Evolutionary conservation across 2,888 invertebrate genomes (phyloP), one percentile per base, ranked within the genome.

Genomic region (Brachyptera risi): DNA sequence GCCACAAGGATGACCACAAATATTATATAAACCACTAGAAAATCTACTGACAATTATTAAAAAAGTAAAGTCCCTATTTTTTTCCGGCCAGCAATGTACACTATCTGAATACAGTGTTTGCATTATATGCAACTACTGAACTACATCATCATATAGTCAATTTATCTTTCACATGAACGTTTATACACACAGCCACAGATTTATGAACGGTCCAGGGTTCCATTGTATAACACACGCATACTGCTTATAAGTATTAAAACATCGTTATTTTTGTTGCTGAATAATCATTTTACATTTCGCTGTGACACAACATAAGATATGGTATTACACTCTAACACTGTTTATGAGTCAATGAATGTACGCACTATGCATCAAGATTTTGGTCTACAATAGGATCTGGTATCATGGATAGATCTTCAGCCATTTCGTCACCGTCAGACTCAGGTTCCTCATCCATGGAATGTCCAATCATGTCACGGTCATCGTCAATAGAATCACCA

Each of bases 381-480:
- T 66, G 61, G 21, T 66, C 66, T 38, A 50, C 56, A 11, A 50
- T 59, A 1, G 54, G 19, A 17, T 66, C 66, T 11, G 65, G 65
- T 13, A 64, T 63, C 66, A 66, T 66, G 7, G 66, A 66, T 35
- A 66, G 61, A 35, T 66, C 66, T 54, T 66, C 63, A 3, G 66
- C 66, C 61, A 65, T 65, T 21, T 66, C 66, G 21, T 65, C 66
- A 9, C 59, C 63, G 13, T 66, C 66, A 4, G 64, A 60, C 3
- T 63, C 65, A 19, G 61, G 44, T 21, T 58, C 58, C 19, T 58
- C 63, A 15, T 56, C 58, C 17, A 51, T 50, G 3, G 50, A 59
- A 26, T 59, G 63, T 11, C 58, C 65, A n/a, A 58, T 56, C 44
- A 42, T 24, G 24, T 58, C 47, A n/a, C 35, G 26, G 17, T 56